phyloP scores from a whole-genome alignment of 2,888 invertebrate species.

The Eumacrocentrus americanus region DNA sequence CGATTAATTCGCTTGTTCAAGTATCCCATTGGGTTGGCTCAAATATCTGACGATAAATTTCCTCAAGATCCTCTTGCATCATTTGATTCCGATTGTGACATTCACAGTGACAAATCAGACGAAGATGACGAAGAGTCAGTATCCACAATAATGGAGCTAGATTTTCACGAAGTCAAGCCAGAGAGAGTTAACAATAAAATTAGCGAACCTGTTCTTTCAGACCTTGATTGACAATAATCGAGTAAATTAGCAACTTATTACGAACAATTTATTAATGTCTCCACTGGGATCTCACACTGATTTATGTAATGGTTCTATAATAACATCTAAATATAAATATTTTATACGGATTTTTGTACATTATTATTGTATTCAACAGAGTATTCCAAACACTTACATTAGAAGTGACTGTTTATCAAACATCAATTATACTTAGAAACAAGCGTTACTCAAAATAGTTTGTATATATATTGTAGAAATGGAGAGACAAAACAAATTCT shows the following conservation, averaged over 20 bases:
- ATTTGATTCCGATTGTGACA: not conserved
- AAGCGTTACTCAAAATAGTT: too few relatives aligned
- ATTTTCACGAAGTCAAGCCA: too few relatives aligned
- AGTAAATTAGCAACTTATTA: too few relatives aligned
- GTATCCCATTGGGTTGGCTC: slow-evolving; percentile 51
- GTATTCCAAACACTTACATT: slow-evolving; percentile 11
- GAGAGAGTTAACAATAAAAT: too few relatives aligned
- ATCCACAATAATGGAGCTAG: too few relatives aligned
- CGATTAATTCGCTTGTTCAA: slow-evolving; percentile 51
- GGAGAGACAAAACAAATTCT: slow-evolving; percentile 13
- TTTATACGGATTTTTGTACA: slow-evolving; percentile 22
- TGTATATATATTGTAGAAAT: not conserved
- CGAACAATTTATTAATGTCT: slow-evolving; percentile 12
- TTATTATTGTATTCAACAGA: slow-evolving; percentile 13
- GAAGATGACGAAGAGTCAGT: too few relatives aligned
- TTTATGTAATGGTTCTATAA: too few relatives aligned
- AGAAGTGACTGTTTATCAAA: not conserved
- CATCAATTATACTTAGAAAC: not conserved
- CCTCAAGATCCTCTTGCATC: too few relatives aligned
- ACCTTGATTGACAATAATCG: too few relatives aligned
- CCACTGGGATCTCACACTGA: not conserved
- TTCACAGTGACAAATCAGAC: not conserved
- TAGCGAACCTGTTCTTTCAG: too few relatives aligned
- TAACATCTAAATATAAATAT: slow-evolving; percentile 24
- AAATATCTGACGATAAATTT: too few relatives aligned